Conservation (phyloP, 1,140 invertebrate species). For the Cecropterus lyciades region DNA sequence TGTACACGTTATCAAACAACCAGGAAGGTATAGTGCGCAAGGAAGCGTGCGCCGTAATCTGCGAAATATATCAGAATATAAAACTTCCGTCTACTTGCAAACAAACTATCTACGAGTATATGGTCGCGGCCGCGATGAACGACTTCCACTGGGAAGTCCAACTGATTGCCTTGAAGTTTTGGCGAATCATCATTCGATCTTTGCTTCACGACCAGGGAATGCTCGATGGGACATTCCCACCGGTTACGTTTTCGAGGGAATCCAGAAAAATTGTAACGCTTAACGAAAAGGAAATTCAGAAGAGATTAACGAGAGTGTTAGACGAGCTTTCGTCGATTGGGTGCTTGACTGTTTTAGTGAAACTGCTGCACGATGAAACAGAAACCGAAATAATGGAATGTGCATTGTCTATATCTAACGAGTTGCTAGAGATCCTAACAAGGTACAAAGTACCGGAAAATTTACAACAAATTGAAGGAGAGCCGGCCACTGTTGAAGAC, state of each 20-base stretch:
- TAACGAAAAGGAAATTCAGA: constrained; percentile 88
- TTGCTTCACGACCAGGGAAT: constrained; percentile 90
- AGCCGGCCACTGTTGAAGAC: constrained; percentile 56
- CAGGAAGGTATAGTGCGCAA: constrained; percentile 90
- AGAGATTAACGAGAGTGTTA: constrained; percentile 87
- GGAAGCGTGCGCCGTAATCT: constrained; percentile 88
- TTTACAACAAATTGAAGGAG: constrained; percentile 50
- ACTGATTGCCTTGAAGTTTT: constrained; percentile 88
- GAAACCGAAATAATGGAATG: constrained; percentile 88
- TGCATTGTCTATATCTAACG: constrained; percentile 84
- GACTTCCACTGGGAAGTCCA: constrained; percentile 94
- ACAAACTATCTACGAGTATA: constrained; percentile 82
- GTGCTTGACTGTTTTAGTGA: constrained; percentile 88
- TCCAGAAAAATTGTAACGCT: constrained; percentile 90
- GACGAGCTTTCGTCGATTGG: constrained; percentile 87
- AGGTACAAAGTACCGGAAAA: constrained; percentile 84
- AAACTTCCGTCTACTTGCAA: constrained; percentile 84
- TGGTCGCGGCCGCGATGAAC: constrained; percentile 86
- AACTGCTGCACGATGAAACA: constrained; percentile 88
- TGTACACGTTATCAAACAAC: constrained; percentile 87
- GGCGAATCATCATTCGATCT: constrained; percentile 87
- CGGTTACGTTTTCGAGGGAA: constrained; percentile 91
- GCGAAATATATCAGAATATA: constrained; percentile 87
- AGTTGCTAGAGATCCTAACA: constrained; percentile 85
- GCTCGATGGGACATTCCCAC: constrained; percentile 91